phyloP scores from a whole-genome alignment of 1,140 invertebrate genomes.

The Eriosoma lanigerum region DNA sequence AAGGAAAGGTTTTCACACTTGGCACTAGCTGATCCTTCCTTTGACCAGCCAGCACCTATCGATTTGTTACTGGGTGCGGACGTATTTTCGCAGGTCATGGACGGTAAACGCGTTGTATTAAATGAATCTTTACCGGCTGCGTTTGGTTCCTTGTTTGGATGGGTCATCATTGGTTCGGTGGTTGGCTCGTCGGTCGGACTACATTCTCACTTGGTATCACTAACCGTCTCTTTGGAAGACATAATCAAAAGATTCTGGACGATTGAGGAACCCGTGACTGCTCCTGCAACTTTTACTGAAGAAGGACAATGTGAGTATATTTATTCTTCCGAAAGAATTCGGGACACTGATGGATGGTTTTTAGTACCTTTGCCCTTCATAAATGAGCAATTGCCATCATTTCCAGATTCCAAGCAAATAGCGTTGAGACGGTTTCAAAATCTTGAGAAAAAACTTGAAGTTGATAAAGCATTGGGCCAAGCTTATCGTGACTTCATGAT shows the following conservation, averaged over 20 bases:
- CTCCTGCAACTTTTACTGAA: background rate
- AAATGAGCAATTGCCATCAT: background rate
- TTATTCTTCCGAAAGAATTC: background rate
- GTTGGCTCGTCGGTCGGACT: no score
- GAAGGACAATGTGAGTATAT: background rate
- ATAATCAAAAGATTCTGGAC: background rate
- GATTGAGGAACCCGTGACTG: background rate
- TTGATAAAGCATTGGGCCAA: background rate
- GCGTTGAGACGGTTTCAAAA: background rate
- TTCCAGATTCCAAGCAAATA: background rate
- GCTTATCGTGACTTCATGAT: background rate
- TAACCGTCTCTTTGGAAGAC: background rate
- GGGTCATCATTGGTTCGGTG: background rate
- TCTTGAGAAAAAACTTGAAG: background rate
- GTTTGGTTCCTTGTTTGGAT: slow-evolving; percentile 13
- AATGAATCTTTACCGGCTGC: background rate
- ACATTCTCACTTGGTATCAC: background rate
- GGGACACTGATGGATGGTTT: no score
- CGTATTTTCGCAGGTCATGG: slow-evolving; percentile 7
- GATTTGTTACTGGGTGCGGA: slow-evolving; percentile 48
- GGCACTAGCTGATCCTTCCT: background rate
- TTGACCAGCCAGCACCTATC: background rate
- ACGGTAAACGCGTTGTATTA: background rate
- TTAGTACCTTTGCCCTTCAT: background rate
- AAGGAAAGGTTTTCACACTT: background rate